Evolutionary conservation across 1,140 invertebrate species (phyloP).

Genomic region (Polyergus mexicanus): DNA sequence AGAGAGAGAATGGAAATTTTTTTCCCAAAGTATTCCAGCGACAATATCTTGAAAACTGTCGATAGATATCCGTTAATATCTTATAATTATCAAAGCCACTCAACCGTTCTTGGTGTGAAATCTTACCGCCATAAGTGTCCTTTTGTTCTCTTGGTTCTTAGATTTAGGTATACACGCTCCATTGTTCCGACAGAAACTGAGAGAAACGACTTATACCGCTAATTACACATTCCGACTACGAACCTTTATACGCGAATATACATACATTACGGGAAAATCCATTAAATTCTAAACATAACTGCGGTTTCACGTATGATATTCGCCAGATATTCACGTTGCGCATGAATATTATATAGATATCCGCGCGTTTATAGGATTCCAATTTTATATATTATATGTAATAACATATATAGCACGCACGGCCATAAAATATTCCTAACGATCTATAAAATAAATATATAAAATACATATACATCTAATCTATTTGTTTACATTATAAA

Average conservation of each 20-base stretch:
- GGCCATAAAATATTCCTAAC: conserved; percentile 19
- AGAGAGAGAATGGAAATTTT: background rate
- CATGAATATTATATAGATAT: conserved; percentile 58
- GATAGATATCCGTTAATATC: conserved; percentile 14
- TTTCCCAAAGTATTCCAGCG: background rate
- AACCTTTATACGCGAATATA: conserved; percentile 42
- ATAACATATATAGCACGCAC: background rate
- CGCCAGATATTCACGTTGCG: conserved; percentile 23
- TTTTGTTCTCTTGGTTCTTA: conserved; percentile 47
- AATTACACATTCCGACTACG: conserved; percentile 36
- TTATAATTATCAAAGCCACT: conserved; percentile 26
- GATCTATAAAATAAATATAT: conserved; percentile 21
- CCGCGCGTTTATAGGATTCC: conserved; percentile 15
- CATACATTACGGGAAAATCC: conserved; percentile 43
- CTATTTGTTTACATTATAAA: too few species aligned
- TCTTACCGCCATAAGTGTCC: conserved; percentile 10
- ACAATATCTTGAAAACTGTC: background rate
- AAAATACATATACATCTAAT: background rate
- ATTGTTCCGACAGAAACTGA: conserved; percentile 41
- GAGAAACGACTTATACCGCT: conserved; percentile 56
- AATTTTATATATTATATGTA: conserved; percentile 18
- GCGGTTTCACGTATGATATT: conserved; percentile 49
- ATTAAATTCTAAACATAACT: conserved; percentile 59
- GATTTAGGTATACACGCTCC: conserved; percentile 42
- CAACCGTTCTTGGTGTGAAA: background rate